phyloP scores from a whole-genome alignment of 2,888 invertebrate species.

The Hyppa rectilinea region DNA sequence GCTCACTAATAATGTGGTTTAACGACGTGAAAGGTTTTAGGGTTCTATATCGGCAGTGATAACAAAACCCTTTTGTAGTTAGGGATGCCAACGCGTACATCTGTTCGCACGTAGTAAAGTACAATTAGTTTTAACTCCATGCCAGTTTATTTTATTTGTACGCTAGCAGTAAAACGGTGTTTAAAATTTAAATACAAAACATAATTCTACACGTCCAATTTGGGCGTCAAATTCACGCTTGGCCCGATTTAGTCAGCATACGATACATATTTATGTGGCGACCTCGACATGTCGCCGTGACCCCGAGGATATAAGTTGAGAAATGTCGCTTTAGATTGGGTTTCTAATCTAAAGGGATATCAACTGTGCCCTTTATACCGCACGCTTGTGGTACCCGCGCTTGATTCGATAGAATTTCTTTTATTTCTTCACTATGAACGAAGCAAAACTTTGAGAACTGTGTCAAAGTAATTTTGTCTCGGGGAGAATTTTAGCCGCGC shows the following conservation, averaged over 20 bases:
- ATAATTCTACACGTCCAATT: slow-evolving; percentile 29
- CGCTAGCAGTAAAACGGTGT: slow-evolving; percentile 26
- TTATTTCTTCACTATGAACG: slow-evolving; percentile 58
- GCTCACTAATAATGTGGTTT: slow-evolving; percentile 68
- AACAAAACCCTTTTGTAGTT: slow-evolving; percentile 64
- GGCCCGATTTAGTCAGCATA: slow-evolving; percentile 58
- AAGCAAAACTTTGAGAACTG: slow-evolving; percentile 54
- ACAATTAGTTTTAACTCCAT: slow-evolving; percentile 50
- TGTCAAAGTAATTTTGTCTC: slow-evolving; percentile 62
- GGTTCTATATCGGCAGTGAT: slow-evolving; percentile 62
- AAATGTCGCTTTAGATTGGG: slow-evolving; percentile 71
- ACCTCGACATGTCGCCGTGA: slow-evolving; percentile 62
- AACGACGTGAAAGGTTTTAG: slow-evolving; percentile 66
- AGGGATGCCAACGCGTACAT: slow-evolving; percentile 48
- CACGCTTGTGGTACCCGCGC: slow-evolving; percentile 66
- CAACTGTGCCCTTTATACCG: slow-evolving; percentile 68
- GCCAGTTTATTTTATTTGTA: slow-evolving; percentile 34
- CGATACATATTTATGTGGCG: slow-evolving; percentile 65
- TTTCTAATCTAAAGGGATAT: slow-evolving; percentile 75
- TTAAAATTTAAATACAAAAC: slow-evolving; percentile 42
- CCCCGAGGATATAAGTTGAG: slow-evolving; percentile 67
- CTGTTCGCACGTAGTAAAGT: slow-evolving; percentile 61
- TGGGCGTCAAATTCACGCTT: slow-evolving; percentile 44
- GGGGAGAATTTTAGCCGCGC: slow-evolving; percentile 39
- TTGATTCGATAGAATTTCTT: slow-evolving; percentile 67